Percentiles rank a stretch among this genome's conserved stretches.
Evolutionary conservation across 2,888 invertebrate species (phyloP).

Genomic region (Torymus texanus): DNA sequence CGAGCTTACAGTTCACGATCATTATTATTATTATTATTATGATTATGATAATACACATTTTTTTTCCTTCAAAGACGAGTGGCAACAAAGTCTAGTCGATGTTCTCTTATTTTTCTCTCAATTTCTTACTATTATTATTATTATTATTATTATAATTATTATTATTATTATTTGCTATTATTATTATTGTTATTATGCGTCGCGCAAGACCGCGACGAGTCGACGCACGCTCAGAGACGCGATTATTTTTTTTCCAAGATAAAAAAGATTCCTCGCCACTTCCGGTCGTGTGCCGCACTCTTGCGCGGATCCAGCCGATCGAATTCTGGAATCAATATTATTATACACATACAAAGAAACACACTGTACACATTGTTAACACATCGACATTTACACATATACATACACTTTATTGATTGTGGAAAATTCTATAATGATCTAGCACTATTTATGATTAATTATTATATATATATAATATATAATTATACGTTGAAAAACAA

Average conservation of each 20-base stretch:
- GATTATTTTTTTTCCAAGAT: no score
- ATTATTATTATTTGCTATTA: no score
- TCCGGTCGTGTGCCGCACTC: conserved; percentile 6
- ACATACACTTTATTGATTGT: conserved; percentile 15
- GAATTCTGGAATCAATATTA: no score
- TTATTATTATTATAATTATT: no score
- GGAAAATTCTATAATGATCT: conserved; percentile 29
- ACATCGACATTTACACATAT: conserved; percentile 8
- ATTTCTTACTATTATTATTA: no score
- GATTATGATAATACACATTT: conserved; percentile 4
- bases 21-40: no score
- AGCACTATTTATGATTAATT: not conserved
- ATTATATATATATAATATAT: conserved; percentile 23
- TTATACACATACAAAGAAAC: no score
- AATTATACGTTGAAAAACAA: conserved; percentile 21
- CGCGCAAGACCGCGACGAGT: no score
- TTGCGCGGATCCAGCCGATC: conserved; percentile 7
- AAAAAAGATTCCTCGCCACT: no score
- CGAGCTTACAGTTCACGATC: conserved; percentile 17
- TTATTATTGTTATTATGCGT: no score
- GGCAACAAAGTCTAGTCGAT: conserved; percentile 51
- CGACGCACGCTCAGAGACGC: no score
- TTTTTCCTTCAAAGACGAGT: conserved; percentile 45
- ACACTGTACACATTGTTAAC: conserved; percentile 34
- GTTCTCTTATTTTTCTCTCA: conserved; percentile 20